Evolutionary conservation across 2,888 invertebrate species (phyloP).

Genomic region (Sussaba pulchella): DNA sequence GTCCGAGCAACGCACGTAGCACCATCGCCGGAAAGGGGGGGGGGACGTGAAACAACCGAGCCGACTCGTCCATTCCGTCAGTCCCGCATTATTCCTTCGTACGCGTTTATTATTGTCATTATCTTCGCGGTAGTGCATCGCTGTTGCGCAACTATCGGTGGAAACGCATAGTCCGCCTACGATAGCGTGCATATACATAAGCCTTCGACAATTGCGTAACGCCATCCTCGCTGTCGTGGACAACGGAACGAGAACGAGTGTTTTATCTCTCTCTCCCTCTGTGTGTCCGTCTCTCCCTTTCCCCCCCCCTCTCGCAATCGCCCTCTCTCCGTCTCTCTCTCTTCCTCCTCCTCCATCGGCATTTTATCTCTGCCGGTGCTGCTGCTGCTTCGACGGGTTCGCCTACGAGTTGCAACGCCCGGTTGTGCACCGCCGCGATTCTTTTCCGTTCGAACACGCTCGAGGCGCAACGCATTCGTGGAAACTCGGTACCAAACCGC

Average conservation of each 20-base stretch:
- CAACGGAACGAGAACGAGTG: conserved; percentile 65
- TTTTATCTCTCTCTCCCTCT: too few species aligned
- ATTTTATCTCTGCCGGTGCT: too few species aligned
- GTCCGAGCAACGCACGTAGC: conserved; percentile 14
- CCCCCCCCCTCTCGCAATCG: too few species aligned
- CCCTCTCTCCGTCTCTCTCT: too few species aligned
- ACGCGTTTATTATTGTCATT: conserved; percentile 53
- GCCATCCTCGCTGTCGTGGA: conserved; percentile 56
- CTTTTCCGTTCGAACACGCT: too few species aligned
- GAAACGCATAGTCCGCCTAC: conserved; percentile 39
- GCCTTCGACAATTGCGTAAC: conserved; percentile 58
- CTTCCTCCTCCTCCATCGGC: too few species aligned
- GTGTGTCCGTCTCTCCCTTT: conserved; percentile 13
- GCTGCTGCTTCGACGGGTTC: too few species aligned
- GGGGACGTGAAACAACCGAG: background rate
- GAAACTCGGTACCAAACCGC: background rate
- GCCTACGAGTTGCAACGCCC: too few species aligned
- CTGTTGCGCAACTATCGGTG: conserved; percentile 55
- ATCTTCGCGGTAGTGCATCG: conserved; percentile 54
- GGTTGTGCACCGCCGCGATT: too few species aligned
- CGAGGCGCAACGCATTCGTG: too few species aligned
- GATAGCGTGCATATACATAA: conserved; percentile 2
- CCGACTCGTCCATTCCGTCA: conserved; percentile 21
- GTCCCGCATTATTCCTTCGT: conserved; percentile 52
- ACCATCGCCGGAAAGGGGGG: conserved; percentile 7